Base-by-base conservation (phyloP, 1,140 invertebrate species). In the Polypedilum pembai region DNA sequence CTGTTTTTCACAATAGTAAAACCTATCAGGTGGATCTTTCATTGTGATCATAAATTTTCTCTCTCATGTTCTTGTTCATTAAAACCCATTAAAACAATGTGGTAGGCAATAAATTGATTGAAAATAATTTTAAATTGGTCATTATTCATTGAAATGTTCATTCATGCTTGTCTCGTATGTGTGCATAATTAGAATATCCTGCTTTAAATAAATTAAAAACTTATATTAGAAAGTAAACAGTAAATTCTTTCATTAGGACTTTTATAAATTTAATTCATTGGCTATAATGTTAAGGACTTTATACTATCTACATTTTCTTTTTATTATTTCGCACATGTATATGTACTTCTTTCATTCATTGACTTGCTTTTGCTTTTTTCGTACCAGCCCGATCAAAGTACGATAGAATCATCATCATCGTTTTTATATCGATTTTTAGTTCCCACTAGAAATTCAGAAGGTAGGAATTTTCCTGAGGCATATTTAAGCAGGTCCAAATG, bases 371-470 rank as follows among this genome's bases (percentile, higher is more conserved):
- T 10, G 10, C 15, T 56, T 56, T 45, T 56, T 56, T 56, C 45
- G 65, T 69, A 69, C 65, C 65, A 69, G 15, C n/a, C 17, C 17
- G 18, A 69, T 69, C 8, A 18, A 1, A 18, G 65, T 20, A 69
- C 65, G 65, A 20, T 18, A 10, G n/a, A 15, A 12, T 56, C 45
- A 56, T 15, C 45, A 45, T 45, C 41, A 45, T 45, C 8, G 15
- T 56, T 20, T 69, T 69, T n/a, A n/a, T 21, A 69, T 69, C 18
- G 65, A 69, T 69, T 69, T 69, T 69, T 69, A 56, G 10, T 56
- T 56, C n/a, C n/a, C 10, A 15, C 18, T 69, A 18, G n/a, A 69
- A 18, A 18, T 17, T 20, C 17, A 18, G 7, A 69, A 20, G 10
- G 17, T 7, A 69, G 18, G 10, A 69, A 10, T 21, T 20, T 66